A percentile compares a stretch with the other conserved stretches of the same genome.
These are phyloP conservation scores for Podargus strigoides DNA, from an alignment of 2,797 vertebrate genomes.

Conservation along the genomic window DNA sequence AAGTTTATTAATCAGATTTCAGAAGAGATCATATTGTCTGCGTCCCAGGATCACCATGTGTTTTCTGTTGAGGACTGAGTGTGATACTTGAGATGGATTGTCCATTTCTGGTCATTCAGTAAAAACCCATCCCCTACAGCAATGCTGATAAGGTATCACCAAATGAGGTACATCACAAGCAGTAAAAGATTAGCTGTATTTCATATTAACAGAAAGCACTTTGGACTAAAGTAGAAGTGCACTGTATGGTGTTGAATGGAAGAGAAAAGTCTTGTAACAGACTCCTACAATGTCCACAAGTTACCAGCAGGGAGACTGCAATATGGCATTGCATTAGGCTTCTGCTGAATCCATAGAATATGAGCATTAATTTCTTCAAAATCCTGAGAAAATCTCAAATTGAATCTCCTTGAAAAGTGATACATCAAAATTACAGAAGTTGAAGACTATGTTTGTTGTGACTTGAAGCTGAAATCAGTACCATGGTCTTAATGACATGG, in stretches of 20 bases:
- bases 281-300: neutral
- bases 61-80: neutral
- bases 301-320: neutral
- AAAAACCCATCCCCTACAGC: neutral
- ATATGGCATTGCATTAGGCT: neutral
- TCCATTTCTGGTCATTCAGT: neutral
- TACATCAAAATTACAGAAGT: neutral
- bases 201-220: neutral
- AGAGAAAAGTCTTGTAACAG: neutral
- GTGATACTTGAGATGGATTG: neutral
- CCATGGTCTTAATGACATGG: neutral
- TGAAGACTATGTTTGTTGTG: neutral
- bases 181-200: neutral
- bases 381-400: neutral
- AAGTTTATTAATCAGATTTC: neutral
- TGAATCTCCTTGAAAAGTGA: neutral
- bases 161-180: neutral
- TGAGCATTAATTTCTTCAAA: neutral
- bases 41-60: neutral
- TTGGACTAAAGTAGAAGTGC: neutral
- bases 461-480: neutral
- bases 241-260: neutral
- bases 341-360: neutral
- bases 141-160: neutral
- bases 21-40: neutral